Evolutionary conservation across 2,797 vertebrate genomes (phyloP).

Genomic region (Prunella strophiata): DNA sequence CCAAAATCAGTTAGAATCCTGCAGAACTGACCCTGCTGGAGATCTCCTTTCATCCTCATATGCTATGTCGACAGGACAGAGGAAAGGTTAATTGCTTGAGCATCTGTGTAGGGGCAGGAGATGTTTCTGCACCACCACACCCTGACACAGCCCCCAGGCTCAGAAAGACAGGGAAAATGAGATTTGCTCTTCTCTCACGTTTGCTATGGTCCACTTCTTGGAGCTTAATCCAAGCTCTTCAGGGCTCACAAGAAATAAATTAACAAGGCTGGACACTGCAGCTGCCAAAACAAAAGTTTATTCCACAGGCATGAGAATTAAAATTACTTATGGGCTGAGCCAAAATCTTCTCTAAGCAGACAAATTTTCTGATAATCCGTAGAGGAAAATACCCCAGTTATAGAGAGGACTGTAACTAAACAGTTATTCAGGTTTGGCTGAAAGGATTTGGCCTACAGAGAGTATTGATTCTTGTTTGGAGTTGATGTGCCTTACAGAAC

Average conservation of each 20-base stretch:
- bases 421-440: not conserved
- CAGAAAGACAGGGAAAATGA: not conserved
- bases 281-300: conserved; percentile 1
- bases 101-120: not conserved
- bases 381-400: not conserved
- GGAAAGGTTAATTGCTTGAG: not conserved
- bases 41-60: not conserved
- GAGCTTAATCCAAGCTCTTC: not conserved
- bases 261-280: not conserved
- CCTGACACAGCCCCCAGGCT: not conserved
- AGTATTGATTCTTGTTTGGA: not conserved
- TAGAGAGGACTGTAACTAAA: not conserved
- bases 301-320: not conserved
- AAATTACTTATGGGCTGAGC: not conserved
- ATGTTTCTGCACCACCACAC: not conserved
- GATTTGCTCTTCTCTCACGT: not conserved
- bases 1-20: not conserved
- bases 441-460: not conserved
- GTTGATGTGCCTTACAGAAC: not conserved
- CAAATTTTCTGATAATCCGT: not conserved
- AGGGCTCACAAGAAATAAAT: not conserved
- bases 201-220: not conserved
- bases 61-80: not conserved
- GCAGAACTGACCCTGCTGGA: not conserved
- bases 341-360: not conserved